phyloP scores from a whole-genome alignment of 2,888 invertebrate genomes.

The Mimas tiliae region DNA sequence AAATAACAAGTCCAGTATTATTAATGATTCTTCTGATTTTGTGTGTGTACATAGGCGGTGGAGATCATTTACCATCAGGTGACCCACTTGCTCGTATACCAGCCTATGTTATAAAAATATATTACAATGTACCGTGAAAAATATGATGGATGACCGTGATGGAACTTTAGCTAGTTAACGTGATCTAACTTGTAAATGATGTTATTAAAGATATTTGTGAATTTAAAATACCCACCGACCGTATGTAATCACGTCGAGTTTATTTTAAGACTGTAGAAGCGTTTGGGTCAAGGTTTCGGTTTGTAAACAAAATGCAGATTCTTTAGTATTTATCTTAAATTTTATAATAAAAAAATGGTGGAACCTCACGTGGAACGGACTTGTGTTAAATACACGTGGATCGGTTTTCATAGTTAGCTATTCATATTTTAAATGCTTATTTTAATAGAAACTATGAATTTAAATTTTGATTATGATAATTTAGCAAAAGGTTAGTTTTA shows the following conservation, averaged over 20 bases:
- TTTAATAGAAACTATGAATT: neutral
- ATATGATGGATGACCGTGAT: too few species aligned
- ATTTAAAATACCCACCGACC: too few species aligned
- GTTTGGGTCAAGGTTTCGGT: constrained; percentile 42
- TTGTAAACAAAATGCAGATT: constrained; percentile 37
- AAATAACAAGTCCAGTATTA: too few species aligned
- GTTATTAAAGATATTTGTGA: neutral
- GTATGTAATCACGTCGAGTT: neutral
- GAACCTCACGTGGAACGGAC: neutral
- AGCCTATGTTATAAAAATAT: too few species aligned
- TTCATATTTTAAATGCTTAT: neutral
- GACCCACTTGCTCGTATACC: too few species aligned
- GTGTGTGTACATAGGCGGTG: too few species aligned
- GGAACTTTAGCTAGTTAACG: too few species aligned
- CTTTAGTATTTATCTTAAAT: constrained; percentile 1
- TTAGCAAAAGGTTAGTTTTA: neutral
- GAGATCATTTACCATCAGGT: too few species aligned
- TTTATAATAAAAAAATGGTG: neutral
- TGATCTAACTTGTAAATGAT: neutral
- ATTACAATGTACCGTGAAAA: too few species aligned
- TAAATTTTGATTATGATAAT: neutral
- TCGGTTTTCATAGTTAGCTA: neutral
- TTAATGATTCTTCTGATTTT: too few species aligned
- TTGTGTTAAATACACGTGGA: neutral
- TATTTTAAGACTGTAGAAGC: constrained; percentile 1